Evolutionary conservation across 2,888 invertebrate genomes (phyloP), one percentile per base, ranked within the genome.

Genomic region (Agriopis aurantiaria): DNA sequence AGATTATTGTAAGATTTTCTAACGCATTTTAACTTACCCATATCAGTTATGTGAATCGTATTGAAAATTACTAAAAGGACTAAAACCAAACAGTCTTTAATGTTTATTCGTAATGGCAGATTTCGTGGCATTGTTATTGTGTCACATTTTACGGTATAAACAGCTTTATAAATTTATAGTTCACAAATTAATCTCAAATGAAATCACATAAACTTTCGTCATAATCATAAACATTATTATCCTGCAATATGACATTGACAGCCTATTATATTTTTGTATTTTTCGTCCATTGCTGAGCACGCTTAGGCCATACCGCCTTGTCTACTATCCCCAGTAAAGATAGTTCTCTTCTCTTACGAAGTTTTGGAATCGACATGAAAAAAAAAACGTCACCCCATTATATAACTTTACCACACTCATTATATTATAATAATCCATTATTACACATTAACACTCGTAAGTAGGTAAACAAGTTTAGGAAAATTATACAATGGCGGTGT

Each of bases 21-120:
- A 23, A 8, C 2, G 41, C 17, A 45, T 8, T 61, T 49, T 41
- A 17, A 66, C 89, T 87, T 84, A 94, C 95, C 93, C 90, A 94
- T 90, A 76, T 93, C 92, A 9, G 94, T 93, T 67, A 92, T 85
- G 71, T 93, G 91, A 72, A 95, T 90, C 58, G 94, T 94, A 78
- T 94, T 94, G 75, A 93, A 91, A 77, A 95, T 91, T 72, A 94
- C 87, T 76, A 95, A 84, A 72, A 94, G 73, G 77, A 94, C 85
- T 85, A 94, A 86, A 80, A 93, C 85, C 69, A 93, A 82, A 82
- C 90, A 86, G 81, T 94, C 93, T 81, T 85, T 86, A 73, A 90
- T 82, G 75, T 83, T 85, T 77, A 94, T 90, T 73, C 91, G 86
- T 68, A 91, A 69, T 48, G 93, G 93, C 48, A 82, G 74, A 75